These are phyloP conservation scores for Buathra laborator DNA, from an alignment of 2,888 invertebrate genomes.

Conservation along the genomic window DNA sequence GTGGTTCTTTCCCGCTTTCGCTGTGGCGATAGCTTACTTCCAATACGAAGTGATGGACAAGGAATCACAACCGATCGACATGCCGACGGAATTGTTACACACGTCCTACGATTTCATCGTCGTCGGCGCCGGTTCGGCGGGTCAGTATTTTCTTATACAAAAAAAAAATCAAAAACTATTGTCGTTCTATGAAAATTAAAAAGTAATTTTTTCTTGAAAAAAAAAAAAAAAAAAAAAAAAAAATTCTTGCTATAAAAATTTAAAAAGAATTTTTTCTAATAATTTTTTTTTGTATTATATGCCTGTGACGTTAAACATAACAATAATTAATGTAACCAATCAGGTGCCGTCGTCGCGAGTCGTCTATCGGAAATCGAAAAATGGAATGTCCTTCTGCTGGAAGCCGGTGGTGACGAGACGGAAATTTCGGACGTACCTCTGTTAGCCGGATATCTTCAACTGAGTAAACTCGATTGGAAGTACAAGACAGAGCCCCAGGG, in stretches of 20 bases:
- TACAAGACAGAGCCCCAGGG: conserved; percentile 96
- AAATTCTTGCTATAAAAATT: no score
- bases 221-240: not conserved
- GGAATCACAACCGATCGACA: conserved; percentile 92
- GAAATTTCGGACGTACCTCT: conserved; percentile 96
- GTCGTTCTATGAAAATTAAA: no score
- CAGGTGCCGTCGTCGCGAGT: conserved; percentile 94
- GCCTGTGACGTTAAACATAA: not conserved
- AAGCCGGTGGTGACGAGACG: conserved; percentile 96
- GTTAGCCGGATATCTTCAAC: conserved; percentile 94
- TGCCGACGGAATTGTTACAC: conserved; percentile 88
- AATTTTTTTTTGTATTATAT: not conserved
- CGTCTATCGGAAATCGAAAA: conserved; percentile 92
- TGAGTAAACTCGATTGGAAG: conserved; percentile 96
- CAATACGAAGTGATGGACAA: conserved; percentile 94
- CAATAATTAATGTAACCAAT: not conserved
- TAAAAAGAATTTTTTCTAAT: not conserved
- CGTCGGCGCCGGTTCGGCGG: conserved; percentile 95
- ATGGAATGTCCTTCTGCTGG: conserved; percentile 93
- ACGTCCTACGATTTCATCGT: conserved; percentile 94
- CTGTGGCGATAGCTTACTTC: conserved; percentile 94
- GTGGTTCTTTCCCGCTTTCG: conserved; percentile 94
- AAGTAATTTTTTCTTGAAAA: not conserved
- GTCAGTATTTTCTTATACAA: conserved; percentile 81
- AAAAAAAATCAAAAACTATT: no score